Evolutionary conservation across 2,888 invertebrate species (phyloP).

Genomic region (Ochropacha duplaris): DNA sequence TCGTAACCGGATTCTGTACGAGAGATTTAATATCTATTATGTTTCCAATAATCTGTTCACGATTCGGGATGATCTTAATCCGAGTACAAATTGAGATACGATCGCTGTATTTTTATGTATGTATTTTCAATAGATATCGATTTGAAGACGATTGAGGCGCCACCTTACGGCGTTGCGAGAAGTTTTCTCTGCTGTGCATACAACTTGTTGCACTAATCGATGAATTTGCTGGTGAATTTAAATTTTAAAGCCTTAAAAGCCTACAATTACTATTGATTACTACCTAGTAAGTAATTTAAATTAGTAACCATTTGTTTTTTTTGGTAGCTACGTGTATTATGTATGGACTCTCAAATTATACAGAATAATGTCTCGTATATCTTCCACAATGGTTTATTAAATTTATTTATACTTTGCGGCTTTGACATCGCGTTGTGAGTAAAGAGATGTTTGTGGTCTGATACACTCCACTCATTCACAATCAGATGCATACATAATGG

Average conservation of each 20-base stretch:
- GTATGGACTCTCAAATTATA: too few relatives aligned
- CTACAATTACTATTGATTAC: too few relatives aligned
- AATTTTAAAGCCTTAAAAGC: too few relatives aligned
- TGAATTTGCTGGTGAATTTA: too few relatives aligned
- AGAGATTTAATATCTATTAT: conserved; percentile 1
- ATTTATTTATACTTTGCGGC: neutral
- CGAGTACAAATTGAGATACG: neutral
- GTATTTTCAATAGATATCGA: too few relatives aligned
- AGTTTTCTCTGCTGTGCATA: too few relatives aligned
- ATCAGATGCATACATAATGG: neutral
- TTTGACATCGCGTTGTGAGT: neutral
- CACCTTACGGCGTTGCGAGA: too few relatives aligned
- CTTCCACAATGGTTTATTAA: neutral
- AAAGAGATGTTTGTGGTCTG: neutral
- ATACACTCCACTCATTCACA: neutral
- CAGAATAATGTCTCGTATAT: neutral
- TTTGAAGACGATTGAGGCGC: too few relatives aligned
- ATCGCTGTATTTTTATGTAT: neutral
- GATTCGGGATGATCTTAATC: neutral
- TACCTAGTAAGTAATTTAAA: too few relatives aligned
- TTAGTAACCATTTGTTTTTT: too few relatives aligned
- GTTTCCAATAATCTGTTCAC: neutral
- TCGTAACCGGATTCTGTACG: neutral
- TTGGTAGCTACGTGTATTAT: too few relatives aligned
- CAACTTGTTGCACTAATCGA: too few relatives aligned